These are phyloP conservation scores for Pterois miles DNA, from an alignment of 2,797 vertebrate species.

Conservation along the genomic window DNA sequence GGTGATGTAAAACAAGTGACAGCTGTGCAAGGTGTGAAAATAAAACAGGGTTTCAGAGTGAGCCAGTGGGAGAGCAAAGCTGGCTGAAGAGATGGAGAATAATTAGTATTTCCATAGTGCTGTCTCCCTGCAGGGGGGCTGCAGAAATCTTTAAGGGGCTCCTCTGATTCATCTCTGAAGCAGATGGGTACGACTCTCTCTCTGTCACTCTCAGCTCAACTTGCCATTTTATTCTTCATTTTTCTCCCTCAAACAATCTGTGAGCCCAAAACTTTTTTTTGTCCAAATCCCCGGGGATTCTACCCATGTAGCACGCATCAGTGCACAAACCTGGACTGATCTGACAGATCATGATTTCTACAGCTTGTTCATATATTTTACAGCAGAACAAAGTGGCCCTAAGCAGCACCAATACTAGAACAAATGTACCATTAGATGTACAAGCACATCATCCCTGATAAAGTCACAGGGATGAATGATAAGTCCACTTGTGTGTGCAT, in stretches of 20 bases:
- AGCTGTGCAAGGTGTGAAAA: conserved; percentile 5
- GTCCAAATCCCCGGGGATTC: not conserved
- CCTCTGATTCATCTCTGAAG: conserved; percentile 18
- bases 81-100: conserved; percentile 14
- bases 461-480: not conserved
- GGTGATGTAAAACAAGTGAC: not conserved
- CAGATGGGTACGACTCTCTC: conserved; percentile 29
- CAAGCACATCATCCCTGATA: conserved; percentile 1
- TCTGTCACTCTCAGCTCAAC: conserved; percentile 21
- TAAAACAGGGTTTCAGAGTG: not conserved
- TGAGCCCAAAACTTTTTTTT: not conserved
- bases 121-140: conserved; percentile 24
- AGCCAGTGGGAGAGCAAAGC: conserved; percentile 16
- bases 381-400: conserved; percentile 21
- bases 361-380: conserved; percentile 6
- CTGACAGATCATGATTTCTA: conserved; percentile 7
- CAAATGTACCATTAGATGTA: conserved; percentile 21
- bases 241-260: not conserved
- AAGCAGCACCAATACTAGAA: not conserved
- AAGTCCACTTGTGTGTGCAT: not conserved
- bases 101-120: conserved; percentile 45
- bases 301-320: not conserved
- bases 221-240: not conserved
- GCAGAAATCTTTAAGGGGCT: conserved; percentile 35
- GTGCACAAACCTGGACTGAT: conserved; percentile 9